A percentile compares a stretch with the other conserved stretches of the same genome.
These are phyloP conservation scores for Atrichornis clamosus DNA, from an alignment of 2,113 vertebrate species.

Conservation along the genomic window DNA sequence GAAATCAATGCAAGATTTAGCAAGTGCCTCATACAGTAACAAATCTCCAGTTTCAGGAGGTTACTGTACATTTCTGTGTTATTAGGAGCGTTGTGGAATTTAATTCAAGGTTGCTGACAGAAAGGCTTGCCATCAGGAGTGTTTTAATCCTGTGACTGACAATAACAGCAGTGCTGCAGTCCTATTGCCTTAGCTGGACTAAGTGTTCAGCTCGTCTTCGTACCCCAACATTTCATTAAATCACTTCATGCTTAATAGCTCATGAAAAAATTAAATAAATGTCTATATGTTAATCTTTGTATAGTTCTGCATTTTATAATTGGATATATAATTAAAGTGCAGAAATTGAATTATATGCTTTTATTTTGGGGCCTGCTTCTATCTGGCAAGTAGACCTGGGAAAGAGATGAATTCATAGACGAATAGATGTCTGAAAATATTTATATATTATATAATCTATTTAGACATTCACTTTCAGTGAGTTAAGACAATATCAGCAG, in stretches of 20 bases:
- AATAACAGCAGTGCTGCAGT: slow-evolving; percentile 37
- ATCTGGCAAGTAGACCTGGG: background rate
- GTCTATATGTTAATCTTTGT: background rate
- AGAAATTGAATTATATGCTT: background rate
- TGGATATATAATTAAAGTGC: background rate
- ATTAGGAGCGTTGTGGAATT: slow-evolving; percentile 59
- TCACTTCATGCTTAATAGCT: background rate
- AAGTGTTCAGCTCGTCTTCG: background rate
- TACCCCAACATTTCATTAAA: slow-evolving; percentile 21
- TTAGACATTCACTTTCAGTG: background rate
- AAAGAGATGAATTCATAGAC: background rate
- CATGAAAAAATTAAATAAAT: background rate
- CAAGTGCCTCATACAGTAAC: background rate
- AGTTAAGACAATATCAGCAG: background rate
- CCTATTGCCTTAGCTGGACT: slow-evolving; percentile 9
- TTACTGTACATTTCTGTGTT: slow-evolving; percentile 31
- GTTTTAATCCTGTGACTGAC: slow-evolving; percentile 64
- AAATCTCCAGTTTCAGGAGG: background rate
- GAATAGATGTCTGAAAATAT: background rate
- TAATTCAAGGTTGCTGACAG: slow-evolving; percentile 60
- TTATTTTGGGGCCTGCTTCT: background rate
- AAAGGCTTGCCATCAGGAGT: slow-evolving; percentile 23
- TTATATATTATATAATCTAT: background rate
- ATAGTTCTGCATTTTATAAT: slow-evolving; percentile 27
- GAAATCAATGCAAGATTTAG: background rate